phyloP scores from a whole-genome alignment of 2,888 invertebrate species.

The Synanthedon myopaeformis region DNA sequence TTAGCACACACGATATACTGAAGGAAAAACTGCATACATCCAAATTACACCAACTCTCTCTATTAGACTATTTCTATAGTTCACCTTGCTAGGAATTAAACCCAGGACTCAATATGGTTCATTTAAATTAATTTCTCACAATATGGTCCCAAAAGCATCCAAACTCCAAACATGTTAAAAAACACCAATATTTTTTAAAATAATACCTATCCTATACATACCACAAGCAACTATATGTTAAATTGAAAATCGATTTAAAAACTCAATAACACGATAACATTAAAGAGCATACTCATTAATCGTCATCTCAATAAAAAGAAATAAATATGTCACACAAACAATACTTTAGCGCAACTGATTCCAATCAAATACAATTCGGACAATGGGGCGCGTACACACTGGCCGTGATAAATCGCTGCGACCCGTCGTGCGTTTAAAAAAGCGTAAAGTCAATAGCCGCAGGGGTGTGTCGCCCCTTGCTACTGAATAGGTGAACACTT shows the following conservation, averaged over 20 bases:
- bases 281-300: constrained; percentile 9
- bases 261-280: constrained; percentile 6
- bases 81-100: too few species aligned
- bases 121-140: too few species aligned
- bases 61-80: too few species aligned
- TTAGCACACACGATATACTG: too few species aligned
- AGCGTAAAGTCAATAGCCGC: constrained; percentile 29
- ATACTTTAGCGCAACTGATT: constrained; percentile 36
- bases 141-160: too few species aligned
- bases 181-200: too few species aligned
- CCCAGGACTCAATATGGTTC: too few species aligned
- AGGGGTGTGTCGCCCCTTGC: constrained; percentile 36
- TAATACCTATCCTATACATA: too few species aligned
- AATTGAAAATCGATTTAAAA: not conserved
- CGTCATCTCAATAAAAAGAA: constrained; percentile 9
- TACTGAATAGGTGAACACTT: constrained; percentile 37
- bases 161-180: too few species aligned
- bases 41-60: too few species aligned
- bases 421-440: constrained; percentile 47
- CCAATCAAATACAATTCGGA: constrained; percentile 36
- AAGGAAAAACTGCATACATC: too few species aligned
- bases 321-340: constrained; percentile 18
- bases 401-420: constrained; percentile 39
- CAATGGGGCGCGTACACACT: constrained; percentile 38
- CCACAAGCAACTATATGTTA: too few species aligned